Base-by-base conservation (phyloP, 1,140 invertebrate genomes). In the Triops cancriformis region DNA sequence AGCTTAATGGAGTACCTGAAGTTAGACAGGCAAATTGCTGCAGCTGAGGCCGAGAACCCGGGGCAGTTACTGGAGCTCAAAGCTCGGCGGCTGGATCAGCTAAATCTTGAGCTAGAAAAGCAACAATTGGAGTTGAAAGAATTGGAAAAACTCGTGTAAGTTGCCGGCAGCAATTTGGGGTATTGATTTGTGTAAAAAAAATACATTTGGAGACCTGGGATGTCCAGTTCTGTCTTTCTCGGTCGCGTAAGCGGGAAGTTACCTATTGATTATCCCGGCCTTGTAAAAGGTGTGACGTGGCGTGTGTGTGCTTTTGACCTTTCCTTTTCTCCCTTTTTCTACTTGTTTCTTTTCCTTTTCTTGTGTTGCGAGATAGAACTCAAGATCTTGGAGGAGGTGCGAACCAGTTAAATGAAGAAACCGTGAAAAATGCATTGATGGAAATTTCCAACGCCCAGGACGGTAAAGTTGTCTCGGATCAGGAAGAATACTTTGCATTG, bases 401-500 rank as follows among this genome's bases (percentile, higher is more conserved):
- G 74, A 31, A 41, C 18, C 75, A 80, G 26, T 73, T 79, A 26
- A 78, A 80, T 1, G 75, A 76, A 45, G 64, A 26, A 11, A 77
- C 76, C 37, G n/a, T 80, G 23, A 76, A 76, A 75, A 31, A 73
- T n/a, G 45, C 77, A 2, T 51, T 80, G 31, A 51, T 79, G 26
- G 79, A 78, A 76, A 76, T 79, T 73, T 73, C 45, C 37, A 76
- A 73, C 77, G 31, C 76, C 72, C 74, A 77, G 43, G 79, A 80
- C 73, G 75, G 78, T 6, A 77, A 78, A 73, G 74, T 79, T 75
- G 73, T 74, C 26, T 76, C 78, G 77, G 86, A 87, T 79, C 83
- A 88, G 83, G 84, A 85, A 75, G 85, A 87, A 73, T 87, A 87
- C 76, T 76, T 87, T 31, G 87, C 87, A 72, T 84, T 85, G 10